Evolutionary conservation across 2,113 vertebrate species (phyloP), one percentile per base, ranked within the genome.

Genomic region (Onychostruthus taczanowskii): DNA sequence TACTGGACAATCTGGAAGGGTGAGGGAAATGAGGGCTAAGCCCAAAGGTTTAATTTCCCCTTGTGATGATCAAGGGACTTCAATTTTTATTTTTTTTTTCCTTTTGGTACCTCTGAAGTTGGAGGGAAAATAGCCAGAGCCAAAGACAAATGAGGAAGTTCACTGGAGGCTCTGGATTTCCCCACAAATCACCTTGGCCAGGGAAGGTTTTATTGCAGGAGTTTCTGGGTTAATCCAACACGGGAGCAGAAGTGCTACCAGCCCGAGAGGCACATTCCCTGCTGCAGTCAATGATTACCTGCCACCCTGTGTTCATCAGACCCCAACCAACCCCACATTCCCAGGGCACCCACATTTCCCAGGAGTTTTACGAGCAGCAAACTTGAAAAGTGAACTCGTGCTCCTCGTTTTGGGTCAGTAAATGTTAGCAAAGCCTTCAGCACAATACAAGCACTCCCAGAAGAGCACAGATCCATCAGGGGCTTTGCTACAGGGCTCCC

Each of bases 21-120:
- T 46, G 84, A 93, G 96, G 97, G 96, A 97, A 97, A 98, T 97
- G 84, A 97, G 95, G 94, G 77, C 84, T 93, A 87, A 93, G 18
- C 95, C 89, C 84, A 89, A 72, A 80, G 81, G 66, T 92, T 94
- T 96, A 53, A 97, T 97, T 97, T 97, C 96, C 94, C 93, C 74
- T 93, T 15, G 88, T 11, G 59, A 90, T 92, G 95, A 97, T 97
- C 95, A 96, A 97, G 95, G 88, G 79, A 64, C 52, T 88, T 82
- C 5, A 69, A 8, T 37, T 39, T 59, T 63, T 53, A 8, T 59
- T 59, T 44, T 43, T 39, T 39, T 83, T 37, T 19, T 8, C 9
- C 8, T 88, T 94, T 64, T 77, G 79, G 68, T 81, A 88, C 86
- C 69, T 96, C 93, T 90, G 95, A 95, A 92, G 93, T 74, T 59